Base-by-base conservation (phyloP, 92 coral and sea anemone species). In the Chrysogorgia sp. region DNA sequence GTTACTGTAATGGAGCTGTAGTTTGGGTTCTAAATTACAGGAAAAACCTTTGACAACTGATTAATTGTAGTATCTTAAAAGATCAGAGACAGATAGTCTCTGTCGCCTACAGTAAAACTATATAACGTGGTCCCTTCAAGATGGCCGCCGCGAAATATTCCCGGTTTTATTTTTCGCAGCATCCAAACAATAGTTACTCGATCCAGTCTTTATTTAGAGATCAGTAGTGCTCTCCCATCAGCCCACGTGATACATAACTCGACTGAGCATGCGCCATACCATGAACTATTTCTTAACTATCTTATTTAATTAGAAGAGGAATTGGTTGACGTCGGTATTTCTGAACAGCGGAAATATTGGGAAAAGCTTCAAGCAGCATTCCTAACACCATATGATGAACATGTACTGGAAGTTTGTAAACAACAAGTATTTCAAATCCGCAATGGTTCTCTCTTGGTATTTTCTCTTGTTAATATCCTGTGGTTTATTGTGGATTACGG, bases 401-500 rank as follows among this genome's bases (percentile, higher is more conserved):
- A 81, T 5, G 79, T 68, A 23, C 76, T 67, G 60, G 66, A 67
- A 23, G 75, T 79, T 45, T 74, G 76, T 25, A 81, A 84, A 64
- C 83, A 35, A 33, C 79, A 72, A 72, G n/a, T 72, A 13, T 22
- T 32, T 49, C 62, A 50, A 10, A 72, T 89, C 13, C 67, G 84
- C 40, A 89, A 83, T 77, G 82, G 79, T 32, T 56, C 93, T 0
- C 63, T 90, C 0, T 12, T 86, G 40, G 71, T 68, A 0, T 90
- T 90, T 34, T 80, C 88, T 10, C 80, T 86, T 41, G 81, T 75
- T 24, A 90, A 90, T 58, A 76, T 80, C 1, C 52, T 90, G n/a
- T 90, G 93, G 93, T 76, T 86, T 67, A 80, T 86, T 45, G 85
- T 83, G 34, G 81, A 86, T 24, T 53, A 74, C 58, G 93, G 93